Base-by-base conservation (phyloP, 2,888 invertebrate genomes). In the Ectemnius lituratus region DNA sequence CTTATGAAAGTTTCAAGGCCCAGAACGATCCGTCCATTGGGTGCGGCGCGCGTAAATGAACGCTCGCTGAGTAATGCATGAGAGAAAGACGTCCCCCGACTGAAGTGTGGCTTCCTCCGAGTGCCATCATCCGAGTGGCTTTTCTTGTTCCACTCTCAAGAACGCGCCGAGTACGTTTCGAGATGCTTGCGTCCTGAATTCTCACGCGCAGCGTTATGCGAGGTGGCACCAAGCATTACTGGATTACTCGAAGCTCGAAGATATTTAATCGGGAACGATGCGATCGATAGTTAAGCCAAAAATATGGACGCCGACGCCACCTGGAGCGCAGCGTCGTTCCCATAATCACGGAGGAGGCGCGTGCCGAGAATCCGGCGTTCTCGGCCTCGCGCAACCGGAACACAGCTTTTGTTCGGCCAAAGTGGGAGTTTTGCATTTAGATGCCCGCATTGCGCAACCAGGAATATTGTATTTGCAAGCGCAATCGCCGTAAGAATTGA, bases 101-200 rank as follows among this genome's bases (percentile, higher is more conserved):
- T 69, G 65, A 52, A 52, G 67, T 47, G 59, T 74, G 69, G 69
- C 28, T 70, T 69, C 68, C 76, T 49, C 37, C 61, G 72, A 67
- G 71, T 67, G 61, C 74, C 72, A 75, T 82, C 74, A 79, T 80
- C 80, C 79, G 75, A 85, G 84, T 84, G 80, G 80, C 63, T 84
- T 84, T 85, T 84, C 85, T 84, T 85, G 85, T 85, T 80, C 82
- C 70, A 37, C 70, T 64, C 71, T 76, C 62, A 60, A 63, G 75
- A 74, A 64, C 49, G 20, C 47, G 71, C 45, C 61, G 28, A 37
- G 8, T 37, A 37, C 37, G n/a, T 2, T 14, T 52, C n/a, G 5
- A 13, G 52, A 52, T 52, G 16, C 52, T 52, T 16, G 16, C 52
- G n/a, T 16, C 37, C 37, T 6, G 37, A 37, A 37, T 37, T 37